Base-by-base conservation (phyloP, 2,888 invertebrate genomes). In the Homarus gammarus region DNA sequence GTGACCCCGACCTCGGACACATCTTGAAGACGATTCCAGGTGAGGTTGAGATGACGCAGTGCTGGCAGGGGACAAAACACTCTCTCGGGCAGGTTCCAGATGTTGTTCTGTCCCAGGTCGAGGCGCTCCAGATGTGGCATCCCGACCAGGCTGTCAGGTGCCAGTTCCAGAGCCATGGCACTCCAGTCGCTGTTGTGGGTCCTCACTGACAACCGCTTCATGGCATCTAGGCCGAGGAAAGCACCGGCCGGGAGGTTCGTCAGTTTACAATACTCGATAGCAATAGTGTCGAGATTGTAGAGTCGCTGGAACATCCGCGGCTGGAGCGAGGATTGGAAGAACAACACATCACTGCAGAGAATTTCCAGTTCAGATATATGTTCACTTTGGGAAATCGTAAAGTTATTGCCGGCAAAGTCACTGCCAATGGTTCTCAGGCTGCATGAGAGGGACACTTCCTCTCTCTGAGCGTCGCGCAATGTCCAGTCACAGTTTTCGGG, bases 151-250 rank as follows among this genome's bases (percentile, higher is more conserved):
- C 97, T 97, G 93, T 96, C 96, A 18, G 95, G 95, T 49, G 96
- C 96, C 91, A 97, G 95, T 93, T 97, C 96, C 91, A 97, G 95
- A 83, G 96, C 96, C 96, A 97, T 96, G 83, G 96, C 96, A 70
- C 97, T 96, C 97, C 97, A 97, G 93, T 97, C 96, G 33, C 96
- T 97, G 94, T 97, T 97, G 94, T 97, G 97, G 82, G 97, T 97
- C 93, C 96, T 95, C 92, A 97, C 95, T 73, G 97, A 97, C 89
- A 97, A 95, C 93, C 97, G 96, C 92, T 96, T 95, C 91, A 97
- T 95, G 93, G 97, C 96, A 90, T 96, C 95, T 70, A 97, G 95
- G 75, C 97, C 97, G 73, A 96, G 95, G 93, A 97, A 97, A n/a
- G 97, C 96, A 88, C 96, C 97, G 93, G 96, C 83, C 38, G 86